Evolutionary conservation across 2,113 vertebrate species (phyloP).

Genomic region (Hyla sarda): DNA sequence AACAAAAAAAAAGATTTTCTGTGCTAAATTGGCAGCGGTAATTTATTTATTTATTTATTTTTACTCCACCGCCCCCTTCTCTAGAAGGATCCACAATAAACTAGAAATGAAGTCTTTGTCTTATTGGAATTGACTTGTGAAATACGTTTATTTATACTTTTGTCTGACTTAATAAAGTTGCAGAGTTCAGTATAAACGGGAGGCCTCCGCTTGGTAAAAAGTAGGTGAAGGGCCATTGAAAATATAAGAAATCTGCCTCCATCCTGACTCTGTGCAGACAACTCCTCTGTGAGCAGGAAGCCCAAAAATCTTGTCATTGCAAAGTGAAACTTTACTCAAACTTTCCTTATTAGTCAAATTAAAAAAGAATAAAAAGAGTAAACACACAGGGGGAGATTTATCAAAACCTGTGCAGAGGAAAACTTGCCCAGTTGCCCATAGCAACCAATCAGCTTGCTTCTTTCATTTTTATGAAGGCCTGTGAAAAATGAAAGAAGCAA

Average conservation of each 20-base stretch:
- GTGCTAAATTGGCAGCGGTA: conserved; percentile 47
- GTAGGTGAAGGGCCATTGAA: neutral
- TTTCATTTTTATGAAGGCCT: no score
- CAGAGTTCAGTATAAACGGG: neutral
- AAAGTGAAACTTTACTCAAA: neutral
- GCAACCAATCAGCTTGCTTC: no score
- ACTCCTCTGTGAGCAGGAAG: no score
- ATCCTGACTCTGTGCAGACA: neutral
- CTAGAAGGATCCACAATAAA: neutral
- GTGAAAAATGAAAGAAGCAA: no score
- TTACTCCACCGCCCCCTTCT: neutral
- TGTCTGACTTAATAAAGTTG: conserved; percentile 24
- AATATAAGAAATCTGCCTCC: neutral
- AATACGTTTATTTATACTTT: neutral
- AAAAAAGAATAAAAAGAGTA: no score
- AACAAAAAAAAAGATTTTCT: conserved; percentile 15
- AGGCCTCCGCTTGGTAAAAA: neutral
- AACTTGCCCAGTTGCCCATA: no score
- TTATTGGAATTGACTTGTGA: neutral
- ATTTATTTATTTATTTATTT: no score
- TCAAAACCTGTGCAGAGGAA: no score
- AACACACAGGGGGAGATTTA: no score
- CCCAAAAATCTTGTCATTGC: neutral
- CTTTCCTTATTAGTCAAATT: neutral
- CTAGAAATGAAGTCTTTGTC: conserved; percentile 14